Conservation (phyloP, 2,797 vertebrate genomes). For the Manis javanica region DNA sequence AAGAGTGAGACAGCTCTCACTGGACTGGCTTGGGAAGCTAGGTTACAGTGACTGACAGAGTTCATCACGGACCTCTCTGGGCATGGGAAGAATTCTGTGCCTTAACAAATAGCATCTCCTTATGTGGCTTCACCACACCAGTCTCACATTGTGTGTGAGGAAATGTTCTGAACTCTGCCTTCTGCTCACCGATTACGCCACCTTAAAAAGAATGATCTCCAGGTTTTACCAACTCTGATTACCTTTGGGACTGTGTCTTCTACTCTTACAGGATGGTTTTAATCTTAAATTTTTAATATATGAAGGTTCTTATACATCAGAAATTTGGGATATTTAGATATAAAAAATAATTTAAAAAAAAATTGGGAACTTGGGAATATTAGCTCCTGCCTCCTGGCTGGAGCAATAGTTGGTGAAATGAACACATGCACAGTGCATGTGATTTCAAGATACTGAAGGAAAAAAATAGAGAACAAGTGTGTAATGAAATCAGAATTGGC, state of each 20-base stretch:
- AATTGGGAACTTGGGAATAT: neutral
- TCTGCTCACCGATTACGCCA: neutral
- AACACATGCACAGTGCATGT: neutral
- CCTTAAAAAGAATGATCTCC: neutral
- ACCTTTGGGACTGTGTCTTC: neutral
- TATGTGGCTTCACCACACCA: neutral
- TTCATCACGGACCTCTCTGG: neutral
- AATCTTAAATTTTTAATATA: neutral
- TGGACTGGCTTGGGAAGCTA: neutral
- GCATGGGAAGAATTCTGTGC: neutral
- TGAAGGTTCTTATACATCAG: neutral
- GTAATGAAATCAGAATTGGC: slow-evolving; percentile 51
- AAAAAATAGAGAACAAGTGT: neutral
- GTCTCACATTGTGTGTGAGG: accelerated
- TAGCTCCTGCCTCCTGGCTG: neutral
- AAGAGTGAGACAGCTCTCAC: neutral
- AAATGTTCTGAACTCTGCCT: neutral
- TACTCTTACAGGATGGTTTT: neutral
- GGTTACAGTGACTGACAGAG: neutral
- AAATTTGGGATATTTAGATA: neutral
- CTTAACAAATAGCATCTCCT: neutral
- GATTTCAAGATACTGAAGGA: neutral
- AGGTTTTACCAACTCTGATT: neutral
- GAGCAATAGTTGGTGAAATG: slow-evolving; percentile 25
- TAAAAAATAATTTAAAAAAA: neutral